A percentile compares a stretch with the other conserved stretches of the same genome.
These are phyloP conservation scores for Capromys pilorides DNA, from an alignment of 2,797 vertebrate genomes.

Conservation along the genomic window DNA sequence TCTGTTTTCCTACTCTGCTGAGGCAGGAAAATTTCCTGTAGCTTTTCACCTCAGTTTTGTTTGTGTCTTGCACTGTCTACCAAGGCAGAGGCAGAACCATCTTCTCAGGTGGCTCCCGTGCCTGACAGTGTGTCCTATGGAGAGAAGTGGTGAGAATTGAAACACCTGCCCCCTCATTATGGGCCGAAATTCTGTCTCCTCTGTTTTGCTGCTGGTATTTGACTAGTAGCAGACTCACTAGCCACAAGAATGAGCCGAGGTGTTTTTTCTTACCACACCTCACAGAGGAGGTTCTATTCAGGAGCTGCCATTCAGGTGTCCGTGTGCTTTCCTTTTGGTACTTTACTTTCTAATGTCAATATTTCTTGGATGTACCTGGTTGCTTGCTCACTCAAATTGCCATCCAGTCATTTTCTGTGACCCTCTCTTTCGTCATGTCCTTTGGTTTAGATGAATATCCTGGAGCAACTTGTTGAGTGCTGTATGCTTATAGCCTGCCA, in stretches of 20 bases:
- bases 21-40: not conserved
- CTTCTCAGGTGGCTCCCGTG: not conserved
- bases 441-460: not conserved
- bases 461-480: not conserved
- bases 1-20: not conserved
- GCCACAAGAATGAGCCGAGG: not conserved
- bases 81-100: not conserved
- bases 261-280: not conserved
- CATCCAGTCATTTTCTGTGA: not conserved
- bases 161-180: not conserved
- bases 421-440: not conserved
- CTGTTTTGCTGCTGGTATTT: no score
- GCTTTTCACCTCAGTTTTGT: not conserved
- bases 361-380: not conserved
- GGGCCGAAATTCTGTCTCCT: no score
- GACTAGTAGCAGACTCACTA: not conserved
- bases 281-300: not conserved
- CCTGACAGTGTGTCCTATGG: not conserved
- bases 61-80: not conserved
- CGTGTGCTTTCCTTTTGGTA: not conserved
- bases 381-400: not conserved
- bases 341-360: not conserved
- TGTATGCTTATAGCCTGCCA: not conserved
- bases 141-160: not conserved
- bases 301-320: not conserved